These are phyloP conservation scores for Myanophis thanlyinensis DNA, from an alignment of 2,113 vertebrate genomes.

Conservation along the genomic window DNA sequence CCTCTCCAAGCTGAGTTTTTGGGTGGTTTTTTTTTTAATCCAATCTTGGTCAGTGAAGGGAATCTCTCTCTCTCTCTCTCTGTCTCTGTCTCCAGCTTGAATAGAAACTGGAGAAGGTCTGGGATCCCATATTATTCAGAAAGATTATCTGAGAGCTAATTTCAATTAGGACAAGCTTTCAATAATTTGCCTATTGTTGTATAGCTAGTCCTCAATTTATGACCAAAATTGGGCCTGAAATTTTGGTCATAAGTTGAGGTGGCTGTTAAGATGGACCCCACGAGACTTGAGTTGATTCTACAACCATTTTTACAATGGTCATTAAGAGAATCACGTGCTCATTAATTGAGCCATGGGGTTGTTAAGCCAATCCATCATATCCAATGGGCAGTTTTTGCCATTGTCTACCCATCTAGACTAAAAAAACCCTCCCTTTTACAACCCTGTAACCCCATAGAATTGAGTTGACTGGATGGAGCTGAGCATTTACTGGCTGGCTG, in stretches of 20 bases:
- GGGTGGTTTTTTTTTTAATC: too few relatives aligned
- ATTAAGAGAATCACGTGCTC: too few relatives aligned
- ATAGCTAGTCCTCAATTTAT: too few relatives aligned
- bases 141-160: not conserved
- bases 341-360: too few relatives aligned
- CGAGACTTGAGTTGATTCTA: too few relatives aligned
- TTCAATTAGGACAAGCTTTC: not conserved
- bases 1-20: not conserved
- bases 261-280: too few relatives aligned
- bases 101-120: not conserved
- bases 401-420: not conserved
- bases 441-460: not conserved
- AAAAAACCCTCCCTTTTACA: not conserved
- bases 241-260: too few relatives aligned
- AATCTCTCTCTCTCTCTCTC: not conserved
- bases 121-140: not conserved
- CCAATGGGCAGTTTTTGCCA: too few relatives aligned
- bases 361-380: too few relatives aligned
- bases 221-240: too few relatives aligned
- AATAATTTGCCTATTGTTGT: not conserved
- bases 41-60: not conserved
- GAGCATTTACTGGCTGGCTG: not conserved
- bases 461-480: not conserved
- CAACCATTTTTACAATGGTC: too few relatives aligned
- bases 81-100: too few relatives aligned